Conservation (phyloP, 2,113 vertebrate genomes). For the Dascyllus trimaculatus region DNA sequence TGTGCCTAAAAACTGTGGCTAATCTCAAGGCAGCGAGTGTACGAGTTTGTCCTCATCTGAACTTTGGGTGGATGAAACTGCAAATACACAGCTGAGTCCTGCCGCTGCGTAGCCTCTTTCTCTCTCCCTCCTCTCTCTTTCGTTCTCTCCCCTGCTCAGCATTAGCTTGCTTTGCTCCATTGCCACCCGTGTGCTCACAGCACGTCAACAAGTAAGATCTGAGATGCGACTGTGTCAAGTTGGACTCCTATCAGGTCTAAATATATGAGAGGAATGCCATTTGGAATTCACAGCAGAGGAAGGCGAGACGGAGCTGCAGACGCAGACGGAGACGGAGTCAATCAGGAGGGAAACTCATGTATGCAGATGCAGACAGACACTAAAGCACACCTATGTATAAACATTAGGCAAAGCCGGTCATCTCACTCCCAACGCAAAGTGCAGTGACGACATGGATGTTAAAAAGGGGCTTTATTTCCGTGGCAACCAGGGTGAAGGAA, state of each 20-base stretch:
- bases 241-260: conserved; percentile 57
- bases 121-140: conserved; percentile 19
- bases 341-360: conserved; percentile 19
- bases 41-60: conserved; percentile 75
- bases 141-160: conserved; percentile 41
- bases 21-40: conserved; percentile 73
- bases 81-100: conserved; percentile 68
- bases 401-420: conserved; percentile 48
- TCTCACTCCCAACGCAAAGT: conserved; percentile 70
- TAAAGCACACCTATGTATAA: conserved; percentile 37
- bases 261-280: conserved; percentile 63
- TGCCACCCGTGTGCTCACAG: conserved; percentile 73
- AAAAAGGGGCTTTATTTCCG: conserved; percentile 68
- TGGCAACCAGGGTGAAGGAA: conserved; percentile 64
- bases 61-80: conserved; percentile 72
- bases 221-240: conserved; percentile 60
- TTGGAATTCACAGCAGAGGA: conserved; percentile 50
- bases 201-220: conserved; percentile 73
- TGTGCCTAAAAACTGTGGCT: conserved; percentile 42
- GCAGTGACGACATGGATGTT: conserved; percentile 62
- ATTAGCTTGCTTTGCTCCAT: conserved; percentile 66
- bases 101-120: conserved; percentile 41
- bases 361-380: conserved; percentile 20
- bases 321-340: conserved; percentile 1
- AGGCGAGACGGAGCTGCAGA: conserved; percentile 15